Evolutionary conservation across 2,888 invertebrate species (phyloP), one percentile per base, ranked within the genome.

Genomic region (Magallana nippona): DNA sequence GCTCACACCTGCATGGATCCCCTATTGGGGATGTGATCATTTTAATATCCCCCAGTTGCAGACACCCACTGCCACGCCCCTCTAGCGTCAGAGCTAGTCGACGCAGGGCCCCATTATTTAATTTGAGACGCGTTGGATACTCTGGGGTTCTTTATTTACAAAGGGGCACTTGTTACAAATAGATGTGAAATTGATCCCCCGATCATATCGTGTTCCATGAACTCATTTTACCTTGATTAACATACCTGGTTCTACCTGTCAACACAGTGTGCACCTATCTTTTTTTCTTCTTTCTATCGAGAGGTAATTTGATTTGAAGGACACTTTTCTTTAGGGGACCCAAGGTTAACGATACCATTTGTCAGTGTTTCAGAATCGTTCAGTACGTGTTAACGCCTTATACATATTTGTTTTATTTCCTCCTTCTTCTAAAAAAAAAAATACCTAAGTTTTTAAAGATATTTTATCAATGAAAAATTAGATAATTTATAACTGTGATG

Each of bases 31-130:
- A 79, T 79, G 57, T 57, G 79, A 57, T 79, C 79, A 79, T 56
- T 79, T 79, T 79, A 79, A 79, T 79, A 79, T 57, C 27, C 56
- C 5, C 79, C 27, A 71, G 71, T 71, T 71, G 71, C 71, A 71
- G 71, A 27, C 71, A 71, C 71, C 71, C 71, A 19, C 15, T 11
- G 15, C 44, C 27, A 71, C 71, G 71, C 71, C 71, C 62, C 63
- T 63, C 32, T 71, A 27, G 17, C 71, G 27, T 32, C 27, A 22
- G 32, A 22, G 32, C 15, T 71, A 32, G 71, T 71, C 71, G 71
- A 71, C 32, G 15, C 19, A 13, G 71, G 44, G 71, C 13, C 27
- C 27, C 71, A 15, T 71, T 71, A 71, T 71, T 71, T 32, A 22
- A 71, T 13, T 27, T 71, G 71, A 71, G 71, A 27, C 71, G 71